phyloP scores from a whole-genome alignment of 1,140 invertebrate genomes.

The Drosophila cardini region DNA sequence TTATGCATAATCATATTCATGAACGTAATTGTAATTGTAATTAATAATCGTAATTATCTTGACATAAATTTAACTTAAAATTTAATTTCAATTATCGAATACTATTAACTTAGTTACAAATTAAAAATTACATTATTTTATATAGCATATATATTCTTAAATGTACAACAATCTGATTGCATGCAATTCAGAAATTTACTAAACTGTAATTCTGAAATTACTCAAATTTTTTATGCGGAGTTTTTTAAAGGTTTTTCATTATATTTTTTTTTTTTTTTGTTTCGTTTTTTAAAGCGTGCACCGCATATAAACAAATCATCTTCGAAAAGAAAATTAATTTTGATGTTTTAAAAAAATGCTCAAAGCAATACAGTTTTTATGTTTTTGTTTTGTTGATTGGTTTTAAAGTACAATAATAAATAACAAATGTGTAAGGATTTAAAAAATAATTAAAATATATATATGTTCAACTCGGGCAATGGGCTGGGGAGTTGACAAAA shows the following conservation, averaged over 20 bases:
- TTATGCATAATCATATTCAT: constrained; percentile 33
- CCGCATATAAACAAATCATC: constrained; percentile 49
- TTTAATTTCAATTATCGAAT: constrained; percentile 61
- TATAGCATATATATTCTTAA: constrained; percentile 64
- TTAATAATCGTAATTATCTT: constrained; percentile 55
- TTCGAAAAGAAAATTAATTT: constrained; percentile 41
- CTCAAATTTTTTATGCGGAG: constrained; percentile 23
- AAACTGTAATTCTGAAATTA: constrained; percentile 7
- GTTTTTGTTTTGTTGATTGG: constrained; percentile 44
- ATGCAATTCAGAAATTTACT: constrained; percentile 39
- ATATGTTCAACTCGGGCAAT: constrained; percentile 62
- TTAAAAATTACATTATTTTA: constrained; percentile 64
- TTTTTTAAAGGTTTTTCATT: constrained; percentile 2
- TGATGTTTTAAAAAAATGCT: constrained; percentile 64
- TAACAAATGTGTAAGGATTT: constrained; percentile 68
- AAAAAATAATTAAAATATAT: constrained; percentile 69
- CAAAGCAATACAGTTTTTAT: constrained; percentile 78
- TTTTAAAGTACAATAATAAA: constrained; percentile 76
- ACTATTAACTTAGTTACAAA: constrained; percentile 66
- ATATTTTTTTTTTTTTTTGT: not conserved
- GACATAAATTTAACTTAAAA: constrained; percentile 65
- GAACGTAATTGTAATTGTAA: constrained; percentile 52
- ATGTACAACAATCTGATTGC: constrained; percentile 61
- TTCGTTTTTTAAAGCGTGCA: constrained; percentile 35
- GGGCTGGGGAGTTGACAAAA: constrained; percentile 52